A percentile compares a stretch with the other conserved stretches of the same genome.
Conservation (phyloP, 2,888 invertebrate genomes). For the Thereva unica region DNA sequence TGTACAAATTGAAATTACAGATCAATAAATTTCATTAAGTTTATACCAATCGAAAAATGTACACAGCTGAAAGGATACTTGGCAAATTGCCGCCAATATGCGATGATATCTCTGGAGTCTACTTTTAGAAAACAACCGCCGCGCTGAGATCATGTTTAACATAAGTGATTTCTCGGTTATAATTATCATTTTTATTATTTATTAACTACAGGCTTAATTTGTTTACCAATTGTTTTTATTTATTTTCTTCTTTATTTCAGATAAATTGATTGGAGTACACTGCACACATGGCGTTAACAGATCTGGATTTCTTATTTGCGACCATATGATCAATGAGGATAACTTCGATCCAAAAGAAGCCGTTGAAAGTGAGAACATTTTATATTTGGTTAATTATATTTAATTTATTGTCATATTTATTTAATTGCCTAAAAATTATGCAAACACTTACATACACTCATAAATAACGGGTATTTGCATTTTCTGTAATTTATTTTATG, state of each 20-base stretch:
- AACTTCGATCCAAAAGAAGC: conserved; percentile 63
- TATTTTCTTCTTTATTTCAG: conserved; percentile 53
- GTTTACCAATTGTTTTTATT: conserved; percentile 3
- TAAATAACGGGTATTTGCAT: too few species aligned
- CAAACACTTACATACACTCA: neutral
- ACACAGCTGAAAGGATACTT: conserved; percentile 12
- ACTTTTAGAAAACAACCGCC: neutral
- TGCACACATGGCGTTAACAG: conserved; percentile 83
- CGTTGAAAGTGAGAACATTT: conserved; percentile 62
- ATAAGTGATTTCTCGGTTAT: conserved; percentile 29
- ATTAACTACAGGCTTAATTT: neutral
- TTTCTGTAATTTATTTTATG: too few species aligned
- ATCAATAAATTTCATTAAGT: conserved; percentile 37
- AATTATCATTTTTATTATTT: conserved; percentile 27
- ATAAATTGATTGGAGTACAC: conserved; percentile 74
- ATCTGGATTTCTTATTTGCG: conserved; percentile 77
- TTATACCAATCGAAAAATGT: conserved; percentile 22
- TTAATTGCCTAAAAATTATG: neutral
- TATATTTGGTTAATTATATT: neutral
- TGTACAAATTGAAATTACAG: conserved; percentile 41
- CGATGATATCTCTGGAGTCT: neutral
- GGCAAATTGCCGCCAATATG: conserved; percentile 10
- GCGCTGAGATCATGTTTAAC: conserved; percentile 25
- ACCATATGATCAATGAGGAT: conserved; percentile 70
- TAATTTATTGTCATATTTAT: neutral